Evolutionary conservation across 2,113 vertebrate species (phyloP).

Genomic region (Chinchilla lanigera): DNA sequence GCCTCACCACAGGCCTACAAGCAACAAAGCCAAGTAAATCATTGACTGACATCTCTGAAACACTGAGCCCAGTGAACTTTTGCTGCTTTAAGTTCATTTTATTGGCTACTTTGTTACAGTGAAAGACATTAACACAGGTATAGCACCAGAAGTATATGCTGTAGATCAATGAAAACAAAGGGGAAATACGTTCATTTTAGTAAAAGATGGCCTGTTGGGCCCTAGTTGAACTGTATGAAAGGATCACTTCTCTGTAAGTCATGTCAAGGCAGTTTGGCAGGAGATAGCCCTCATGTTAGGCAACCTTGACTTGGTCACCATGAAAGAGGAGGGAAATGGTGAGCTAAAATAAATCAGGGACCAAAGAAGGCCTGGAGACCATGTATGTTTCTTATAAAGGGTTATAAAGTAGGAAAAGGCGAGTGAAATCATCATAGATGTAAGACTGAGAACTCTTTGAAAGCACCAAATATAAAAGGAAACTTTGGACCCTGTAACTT

Average conservation of each 20-base stretch:
- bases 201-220: neutral
- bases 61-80: neutral
- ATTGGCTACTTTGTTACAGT: neutral
- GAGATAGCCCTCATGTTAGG: neutral
- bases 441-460: neutral
- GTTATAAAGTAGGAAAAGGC: neutral
- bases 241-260: neutral
- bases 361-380: neutral
- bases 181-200: too few relatives aligned
- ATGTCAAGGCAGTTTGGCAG: neutral
- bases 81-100: neutral
- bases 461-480: neutral
- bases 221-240: neutral
- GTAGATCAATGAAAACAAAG: too few relatives aligned
- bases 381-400: neutral
- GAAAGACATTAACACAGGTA: neutral
- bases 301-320: rapidly evolving
- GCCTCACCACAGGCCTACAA: neutral
- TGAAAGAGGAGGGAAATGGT: neutral
- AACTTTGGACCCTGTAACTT: neutral
- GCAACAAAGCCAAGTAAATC: neutral
- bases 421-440: neutral
- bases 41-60: neutral
- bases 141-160: neutral
- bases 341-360: neutral